Conservation (phyloP, 2,113 vertebrate species). For the Psephotus haematonotus region DNA sequence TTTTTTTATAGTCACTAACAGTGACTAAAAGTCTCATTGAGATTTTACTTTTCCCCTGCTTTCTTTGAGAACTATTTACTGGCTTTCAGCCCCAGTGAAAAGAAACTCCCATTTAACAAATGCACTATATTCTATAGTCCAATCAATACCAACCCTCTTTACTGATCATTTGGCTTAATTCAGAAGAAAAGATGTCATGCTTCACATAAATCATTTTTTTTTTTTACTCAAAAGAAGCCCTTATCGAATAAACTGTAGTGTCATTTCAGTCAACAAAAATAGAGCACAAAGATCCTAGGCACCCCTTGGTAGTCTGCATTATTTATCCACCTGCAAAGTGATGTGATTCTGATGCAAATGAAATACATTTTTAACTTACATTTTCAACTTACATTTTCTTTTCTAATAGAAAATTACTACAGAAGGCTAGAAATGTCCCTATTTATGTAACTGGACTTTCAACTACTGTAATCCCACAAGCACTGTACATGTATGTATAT, state of each 20-base stretch:
- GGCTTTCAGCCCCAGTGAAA: neutral
- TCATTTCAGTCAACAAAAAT: slow-evolving; percentile 22
- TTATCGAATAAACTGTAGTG: neutral
- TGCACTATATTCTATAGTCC: neutral
- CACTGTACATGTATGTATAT: neutral
- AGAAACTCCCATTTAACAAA: slow-evolving; percentile 19
- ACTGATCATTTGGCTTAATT: slow-evolving; percentile 29
- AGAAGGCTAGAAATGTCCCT: slow-evolving; percentile 27
- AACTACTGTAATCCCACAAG: slow-evolving; percentile 16
- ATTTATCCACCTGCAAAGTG: slow-evolving; percentile 39
- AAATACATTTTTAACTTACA: slow-evolving; percentile 20
- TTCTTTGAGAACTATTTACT: neutral
- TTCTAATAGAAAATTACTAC: slow-evolving; percentile 44
- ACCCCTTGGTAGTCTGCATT: slow-evolving; percentile 19
- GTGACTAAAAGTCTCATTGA: neutral
- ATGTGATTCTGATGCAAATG: slow-evolving; percentile 29
- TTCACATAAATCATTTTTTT: slow-evolving; percentile 11
- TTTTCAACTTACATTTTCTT: slow-evolving; percentile 20
- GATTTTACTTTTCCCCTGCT: neutral
- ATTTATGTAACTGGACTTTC: slow-evolving; percentile 39
- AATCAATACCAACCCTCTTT: slow-evolving; percentile 32
- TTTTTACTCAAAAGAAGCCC: slow-evolving; percentile 6
- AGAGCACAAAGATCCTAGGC: neutral
- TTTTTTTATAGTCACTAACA: neutral
- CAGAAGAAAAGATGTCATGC: slow-evolving; percentile 25